These are phyloP conservation scores for Papilio helenus DNA, from an alignment of 1,140 invertebrate species.

Conservation along the genomic window DNA sequence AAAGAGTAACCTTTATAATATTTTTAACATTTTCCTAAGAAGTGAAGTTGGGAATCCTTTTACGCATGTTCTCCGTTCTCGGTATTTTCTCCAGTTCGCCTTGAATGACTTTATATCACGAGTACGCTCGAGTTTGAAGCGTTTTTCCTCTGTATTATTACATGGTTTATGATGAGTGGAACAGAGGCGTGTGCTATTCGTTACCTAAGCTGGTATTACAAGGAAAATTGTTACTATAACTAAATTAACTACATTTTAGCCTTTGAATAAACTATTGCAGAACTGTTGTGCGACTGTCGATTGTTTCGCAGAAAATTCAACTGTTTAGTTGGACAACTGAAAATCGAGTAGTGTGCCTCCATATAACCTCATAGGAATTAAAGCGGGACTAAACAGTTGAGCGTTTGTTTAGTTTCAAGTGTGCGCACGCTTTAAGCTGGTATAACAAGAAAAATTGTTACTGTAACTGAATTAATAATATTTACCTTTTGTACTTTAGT, in stretches of 20 bases:
- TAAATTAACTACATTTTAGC: no score
- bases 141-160: constrained; percentile 55
- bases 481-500: no score
- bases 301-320: no score
- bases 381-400: no score
- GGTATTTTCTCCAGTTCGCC: constrained; percentile 51
- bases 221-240: constrained; percentile 34
- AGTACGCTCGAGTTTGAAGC: constrained; percentile 50
- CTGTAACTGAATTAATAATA: not conserved
- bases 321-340: no score
- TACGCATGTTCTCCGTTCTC: constrained; percentile 45
- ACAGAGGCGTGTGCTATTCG: constrained; percentile 39
- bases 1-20: constrained; percentile 22
- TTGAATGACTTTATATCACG: constrained; percentile 55
- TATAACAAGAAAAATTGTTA: constrained; percentile 42
- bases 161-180: constrained; percentile 50
- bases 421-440: no score
- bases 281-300: no score
- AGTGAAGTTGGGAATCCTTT: constrained; percentile 9
- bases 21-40: constrained; percentile 42
- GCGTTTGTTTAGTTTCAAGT: no score
- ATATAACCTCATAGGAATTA: no score
- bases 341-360: no score
- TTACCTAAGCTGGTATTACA: constrained; percentile 38
- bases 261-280: no score